Conservation (phyloP, 2,888 invertebrate species). For the Dioctria rufipes region DNA sequence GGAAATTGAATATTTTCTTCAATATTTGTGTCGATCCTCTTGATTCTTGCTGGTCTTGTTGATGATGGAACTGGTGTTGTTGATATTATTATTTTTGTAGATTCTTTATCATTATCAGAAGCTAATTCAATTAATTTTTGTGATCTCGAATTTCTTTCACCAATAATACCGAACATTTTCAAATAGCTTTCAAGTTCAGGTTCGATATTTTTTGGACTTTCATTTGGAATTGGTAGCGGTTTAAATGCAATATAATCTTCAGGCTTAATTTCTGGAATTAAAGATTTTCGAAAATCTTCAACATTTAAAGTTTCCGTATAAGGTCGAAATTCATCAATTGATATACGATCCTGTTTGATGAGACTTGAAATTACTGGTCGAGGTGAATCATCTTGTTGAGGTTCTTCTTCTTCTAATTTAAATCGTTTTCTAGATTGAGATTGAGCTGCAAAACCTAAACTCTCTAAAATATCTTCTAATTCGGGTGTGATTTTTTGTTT, state of each 20-base stretch:
- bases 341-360: constrained; percentile 57
- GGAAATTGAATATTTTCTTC: constrained; percentile 26
- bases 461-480: constrained; percentile 70
- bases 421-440: constrained; percentile 63
- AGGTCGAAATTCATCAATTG: constrained; percentile 55
- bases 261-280: constrained; percentile 65
- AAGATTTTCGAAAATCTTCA: constrained; percentile 64
- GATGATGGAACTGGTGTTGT: not conserved
- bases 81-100: not conserved
- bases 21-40: constrained; percentile 56
- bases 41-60: constrained; percentile 56
- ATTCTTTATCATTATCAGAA: not conserved
- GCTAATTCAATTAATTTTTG: constrained; percentile 6
- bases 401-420: constrained; percentile 64
- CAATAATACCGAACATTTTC: constrained; percentile 67
- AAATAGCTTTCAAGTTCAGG: constrained; percentile 69
- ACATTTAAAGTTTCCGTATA: constrained; percentile 61
- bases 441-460: constrained; percentile 69
- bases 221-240: constrained; percentile 68
- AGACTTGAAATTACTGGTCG: constrained; percentile 64
- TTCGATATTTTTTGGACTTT: constrained; percentile 64
- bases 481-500: constrained; percentile 62
- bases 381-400: constrained; percentile 63
- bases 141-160: constrained; percentile 56
- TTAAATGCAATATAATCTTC: constrained; percentile 70